Percentiles rank a stretch among this genome's conserved stretches.
These are phyloP conservation scores for Tetramorium bicarinatum DNA, from an alignment of 2,888 invertebrate genomes.

Conservation along the genomic window DNA sequence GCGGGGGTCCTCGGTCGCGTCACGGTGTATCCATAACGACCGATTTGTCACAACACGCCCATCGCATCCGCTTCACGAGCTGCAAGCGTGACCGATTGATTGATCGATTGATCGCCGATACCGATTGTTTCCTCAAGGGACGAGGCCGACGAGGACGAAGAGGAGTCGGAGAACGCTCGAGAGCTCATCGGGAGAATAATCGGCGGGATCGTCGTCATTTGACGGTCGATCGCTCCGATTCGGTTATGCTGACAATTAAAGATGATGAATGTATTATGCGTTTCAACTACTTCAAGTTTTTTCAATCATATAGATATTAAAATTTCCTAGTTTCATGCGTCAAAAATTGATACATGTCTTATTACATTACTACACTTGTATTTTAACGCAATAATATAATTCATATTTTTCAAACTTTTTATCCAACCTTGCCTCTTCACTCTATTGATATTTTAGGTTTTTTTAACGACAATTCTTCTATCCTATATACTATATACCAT, in stretches of 20 bases:
- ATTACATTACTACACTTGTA: neutral
- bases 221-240: neutral
- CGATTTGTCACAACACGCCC: slow-evolving; percentile 76
- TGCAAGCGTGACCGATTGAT: slow-evolving; percentile 56
- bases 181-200: neutral
- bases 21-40: slow-evolving; percentile 80
- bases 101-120: slow-evolving; percentile 53
- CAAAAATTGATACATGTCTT: neutral
- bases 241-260: neutral
- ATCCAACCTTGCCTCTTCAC: too few relatives aligned
- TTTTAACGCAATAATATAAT: neutral
- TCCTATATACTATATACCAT: too few relatives aligned
- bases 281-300: neutral
- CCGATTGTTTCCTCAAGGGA: slow-evolving; percentile 46
- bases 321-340: neutral
- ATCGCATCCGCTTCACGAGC: slow-evolving; percentile 57
- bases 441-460: too few relatives aligned
- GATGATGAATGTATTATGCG: neutral
- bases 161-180: neutral
- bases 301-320: neutral
- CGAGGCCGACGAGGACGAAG: neutral
- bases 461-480: too few relatives aligned
- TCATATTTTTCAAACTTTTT: too few relatives aligned
- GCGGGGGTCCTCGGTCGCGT: slow-evolving; percentile 45
- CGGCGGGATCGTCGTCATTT: neutral